Evolutionary conservation across 2,113 vertebrate genomes (phyloP).

Genomic region (Lucifuga dentata): DNA sequence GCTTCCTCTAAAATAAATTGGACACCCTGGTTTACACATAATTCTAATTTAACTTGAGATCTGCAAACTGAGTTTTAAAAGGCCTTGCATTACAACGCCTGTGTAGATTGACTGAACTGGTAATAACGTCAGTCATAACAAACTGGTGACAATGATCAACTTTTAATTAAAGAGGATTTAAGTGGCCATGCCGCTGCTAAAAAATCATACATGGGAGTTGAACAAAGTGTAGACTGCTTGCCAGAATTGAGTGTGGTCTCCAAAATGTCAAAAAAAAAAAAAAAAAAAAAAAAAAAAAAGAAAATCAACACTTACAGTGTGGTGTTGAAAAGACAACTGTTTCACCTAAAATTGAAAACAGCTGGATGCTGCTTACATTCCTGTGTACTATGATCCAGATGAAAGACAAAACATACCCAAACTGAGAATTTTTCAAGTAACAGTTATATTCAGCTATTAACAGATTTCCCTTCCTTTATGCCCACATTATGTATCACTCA

Average conservation of each 20-base stretch:
- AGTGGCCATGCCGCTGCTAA: background rate
- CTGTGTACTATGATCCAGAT: slow-evolving; percentile 9
- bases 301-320: slow-evolving; percentile 13
- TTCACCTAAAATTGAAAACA: background rate
- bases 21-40: slow-evolving; percentile 20
- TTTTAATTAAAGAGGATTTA: background rate
- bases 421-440: slow-evolving; percentile 47
- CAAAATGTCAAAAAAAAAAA: background rate
- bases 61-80: slow-evolving; percentile 38
- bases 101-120: slow-evolving; percentile 23
- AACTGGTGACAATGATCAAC: slow-evolving; percentile 19
- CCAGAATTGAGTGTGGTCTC: slow-evolving; percentile 1
- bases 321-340: background rate
- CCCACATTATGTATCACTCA: slow-evolving; percentile 21
- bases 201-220: background rate
- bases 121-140: slow-evolving; percentile 22
- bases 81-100: slow-evolving; percentile 7
- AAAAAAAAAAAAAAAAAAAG: too few relatives aligned
- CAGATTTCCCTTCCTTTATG: slow-evolving; percentile 20
- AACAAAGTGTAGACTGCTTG: background rate
- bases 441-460: slow-evolving; percentile 40
- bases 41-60: slow-evolving; percentile 32
- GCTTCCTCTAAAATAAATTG: slow-evolving; percentile 38
- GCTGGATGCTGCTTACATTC: slow-evolving; percentile 24
- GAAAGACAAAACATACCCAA: slow-evolving; percentile 28